Evolutionary conservation across 2,888 invertebrate species (phyloP).

Genomic region (Sturmia bella): DNA sequence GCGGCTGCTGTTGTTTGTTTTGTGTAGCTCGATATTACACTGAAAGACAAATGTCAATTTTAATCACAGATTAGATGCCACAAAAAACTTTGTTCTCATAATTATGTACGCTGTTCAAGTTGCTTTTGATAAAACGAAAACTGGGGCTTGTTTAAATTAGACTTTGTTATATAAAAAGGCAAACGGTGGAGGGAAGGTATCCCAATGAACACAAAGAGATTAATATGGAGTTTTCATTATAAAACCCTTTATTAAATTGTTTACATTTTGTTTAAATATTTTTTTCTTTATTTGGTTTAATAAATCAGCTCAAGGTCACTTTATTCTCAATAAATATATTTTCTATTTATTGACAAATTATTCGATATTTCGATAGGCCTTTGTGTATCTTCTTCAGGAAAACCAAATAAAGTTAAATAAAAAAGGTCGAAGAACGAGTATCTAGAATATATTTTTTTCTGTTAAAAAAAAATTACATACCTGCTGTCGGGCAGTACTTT

Average conservation of each 20-base stretch:
- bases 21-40: slow-evolving; percentile 41
- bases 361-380: no score
- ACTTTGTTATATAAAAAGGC: neutral
- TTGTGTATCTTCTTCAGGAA: no score
- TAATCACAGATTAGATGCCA: slow-evolving; percentile 63
- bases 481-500: neutral
- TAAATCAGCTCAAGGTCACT: no score
- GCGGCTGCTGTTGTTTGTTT: slow-evolving; percentile 13
- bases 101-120: slow-evolving; percentile 55
- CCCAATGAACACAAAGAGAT: neutral
- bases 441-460: neutral
- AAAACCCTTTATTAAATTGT: no score
- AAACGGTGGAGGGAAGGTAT: neutral
- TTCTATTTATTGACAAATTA: no score
- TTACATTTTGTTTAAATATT: neutral
- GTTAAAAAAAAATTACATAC: neutral
- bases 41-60: slow-evolving; percentile 67
- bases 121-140: slow-evolving; percentile 47
- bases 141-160: slow-evolving; percentile 52
- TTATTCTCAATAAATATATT: no score
- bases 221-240: neutral
- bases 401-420: no score
- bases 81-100: slow-evolving; percentile 61
- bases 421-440: neutral
- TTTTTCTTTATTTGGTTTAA: no score